Percentiles rank a stretch among this genome's conserved stretches.
These are phyloP conservation scores for Drosophila sproati DNA, from an alignment of 1,140 invertebrate species.

Conservation along the genomic window DNA sequence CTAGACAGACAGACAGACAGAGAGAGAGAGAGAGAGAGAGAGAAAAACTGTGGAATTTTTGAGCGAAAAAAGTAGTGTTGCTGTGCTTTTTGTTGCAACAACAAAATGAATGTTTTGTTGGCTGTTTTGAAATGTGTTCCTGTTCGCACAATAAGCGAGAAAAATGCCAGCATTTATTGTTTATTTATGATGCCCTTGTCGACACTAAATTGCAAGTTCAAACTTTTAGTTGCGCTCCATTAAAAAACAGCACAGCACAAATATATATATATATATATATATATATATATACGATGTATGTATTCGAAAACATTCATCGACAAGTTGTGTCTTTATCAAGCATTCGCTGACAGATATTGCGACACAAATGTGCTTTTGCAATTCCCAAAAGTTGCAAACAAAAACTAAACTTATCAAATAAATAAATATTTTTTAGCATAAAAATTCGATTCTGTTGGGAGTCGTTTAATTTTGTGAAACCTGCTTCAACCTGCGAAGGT, in stretches of 20 bases:
- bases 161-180: conserved; percentile 41
- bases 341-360: too few species aligned
- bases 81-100: conserved; percentile 10
- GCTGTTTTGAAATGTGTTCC: conserved; percentile 30
- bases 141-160: conserved; percentile 32
- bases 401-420: too few species aligned
- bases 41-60: conserved; percentile 31
- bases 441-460: too few species aligned
- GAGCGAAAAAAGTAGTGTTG: conserved; percentile 13
- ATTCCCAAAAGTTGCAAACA: too few species aligned
- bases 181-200: conserved; percentile 53
- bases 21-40: background rate
- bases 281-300: too few species aligned
- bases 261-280: background rate
- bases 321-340: too few species aligned
- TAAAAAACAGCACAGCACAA: conserved; percentile 4
- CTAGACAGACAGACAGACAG: background rate
- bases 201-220: conserved; percentile 51
- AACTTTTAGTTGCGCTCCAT: conserved; percentile 17
- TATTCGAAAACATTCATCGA: too few species aligned
- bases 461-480: too few species aligned
- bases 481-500: too few species aligned
- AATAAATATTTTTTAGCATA: too few species aligned
- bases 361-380: too few species aligned
- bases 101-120: conserved; percentile 49